A percentile compares a stretch with the other conserved stretches of the same genome.
These are phyloP conservation scores for Lycia hirtaria DNA, from an alignment of 2,888 invertebrate species.

Conservation along the genomic window DNA sequence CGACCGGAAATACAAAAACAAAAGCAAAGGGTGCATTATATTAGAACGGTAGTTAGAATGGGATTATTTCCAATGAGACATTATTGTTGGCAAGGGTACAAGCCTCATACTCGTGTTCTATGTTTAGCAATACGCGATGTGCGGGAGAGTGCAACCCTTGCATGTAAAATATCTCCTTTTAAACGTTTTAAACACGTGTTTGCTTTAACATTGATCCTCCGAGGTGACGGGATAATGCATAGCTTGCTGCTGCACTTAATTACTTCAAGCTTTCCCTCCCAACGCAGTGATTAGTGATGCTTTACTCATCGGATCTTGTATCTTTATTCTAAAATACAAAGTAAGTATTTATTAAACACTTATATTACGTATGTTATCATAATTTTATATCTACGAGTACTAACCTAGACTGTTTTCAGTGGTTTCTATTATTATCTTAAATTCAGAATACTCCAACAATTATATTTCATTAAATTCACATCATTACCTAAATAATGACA, in stretches of 20 bases:
- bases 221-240: slow-evolving; percentile 67
- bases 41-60: slow-evolving; percentile 64
- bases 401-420: no score
- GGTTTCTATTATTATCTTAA: no score
- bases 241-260: slow-evolving; percentile 65
- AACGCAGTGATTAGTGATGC: slow-evolving; percentile 3
- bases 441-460: no score
- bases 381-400: no score
- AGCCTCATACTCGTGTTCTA: slow-evolving; percentile 49
- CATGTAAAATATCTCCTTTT: slow-evolving; percentile 78
- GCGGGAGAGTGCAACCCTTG: slow-evolving; percentile 74
- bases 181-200: slow-evolving; percentile 80
- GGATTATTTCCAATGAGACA: slow-evolving; percentile 72
- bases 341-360: no score
- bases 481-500: no score
- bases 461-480: no score
- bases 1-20: slow-evolving; percentile 76
- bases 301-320: no score
- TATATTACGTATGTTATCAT: no score
- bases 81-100: slow-evolving; percentile 52
- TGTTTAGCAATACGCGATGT: slow-evolving; percentile 74
- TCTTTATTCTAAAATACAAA: background rate
- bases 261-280: slow-evolving; percentile 40
- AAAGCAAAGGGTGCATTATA: slow-evolving; percentile 67
- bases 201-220: slow-evolving; percentile 70